Evolutionary conservation across 2,888 invertebrate genomes (phyloP), one percentile per base, ranked within the genome.

Genomic region (Lymantria monacha): DNA sequence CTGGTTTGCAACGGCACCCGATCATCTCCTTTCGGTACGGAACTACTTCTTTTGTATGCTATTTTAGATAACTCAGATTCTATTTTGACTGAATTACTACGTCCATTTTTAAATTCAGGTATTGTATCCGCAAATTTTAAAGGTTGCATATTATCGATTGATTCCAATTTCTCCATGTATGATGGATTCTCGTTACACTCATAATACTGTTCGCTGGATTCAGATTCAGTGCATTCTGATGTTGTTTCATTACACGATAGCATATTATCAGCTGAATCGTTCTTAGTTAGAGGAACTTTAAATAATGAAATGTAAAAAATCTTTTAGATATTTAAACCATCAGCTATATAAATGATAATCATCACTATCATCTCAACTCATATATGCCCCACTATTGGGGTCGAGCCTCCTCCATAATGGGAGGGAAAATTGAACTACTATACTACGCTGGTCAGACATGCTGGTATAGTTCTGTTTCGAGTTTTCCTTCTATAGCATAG

Each of bases 191-290:
- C 92, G 30, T 71, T 90, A 58, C 92, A 92, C 67, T 92, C 92
- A 55, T 81, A 92, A 57, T 80, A 92, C 59, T 92, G 92, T 60
- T 92, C 92, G 55, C 92, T 92, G 66, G 91, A 91, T 52, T 92
- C 92, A 0, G 92, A 92, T 65, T 92, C 92, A 0, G 92, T 92
- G 57, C 92, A 92, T 67, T 92, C 92, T 1, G 92, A 92, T 30
- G 87, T 88, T 0, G 92, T 91, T 72, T 92, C 92, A 52, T 87
- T 89, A 59, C 92, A 90, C 0, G 89, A 91, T 0, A 91, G 70
- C 89, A 91, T 90, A 67, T 91, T 91, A 55, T 91, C 91, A 0
- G 91, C 90, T 0, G 91, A 91, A 63, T 91, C 89, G 54, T 90
- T 91, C 66, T 91, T 91, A 30, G 80, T 83, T 8, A 91, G 76